phyloP scores from a whole-genome alignment of 35 echinoderm and acorn worm genomes.

The Stichopus chloronotus region DNA sequence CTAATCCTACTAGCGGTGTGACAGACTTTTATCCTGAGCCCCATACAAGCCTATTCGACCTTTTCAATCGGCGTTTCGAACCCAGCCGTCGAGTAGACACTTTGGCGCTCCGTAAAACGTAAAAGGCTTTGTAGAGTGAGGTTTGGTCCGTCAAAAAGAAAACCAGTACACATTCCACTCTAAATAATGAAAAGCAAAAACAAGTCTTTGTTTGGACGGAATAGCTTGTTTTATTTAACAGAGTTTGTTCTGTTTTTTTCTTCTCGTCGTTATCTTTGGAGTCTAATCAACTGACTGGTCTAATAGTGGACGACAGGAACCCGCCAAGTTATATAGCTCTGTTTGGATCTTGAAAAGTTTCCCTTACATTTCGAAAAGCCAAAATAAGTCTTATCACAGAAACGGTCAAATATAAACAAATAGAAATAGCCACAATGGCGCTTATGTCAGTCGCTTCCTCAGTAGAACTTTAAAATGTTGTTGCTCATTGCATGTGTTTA shows the following conservation, averaged over 20 bases:
- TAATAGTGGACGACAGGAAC: too few relatives aligned
- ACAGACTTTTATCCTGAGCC: neutral
- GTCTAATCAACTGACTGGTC: too few relatives aligned
- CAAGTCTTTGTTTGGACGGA: slow-evolving; percentile 25
- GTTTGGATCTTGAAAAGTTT: too few relatives aligned
- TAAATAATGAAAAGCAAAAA: slow-evolving; percentile 44
- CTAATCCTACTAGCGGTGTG: slow-evolving; percentile 18
- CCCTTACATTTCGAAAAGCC: too few relatives aligned
- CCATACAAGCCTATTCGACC: neutral
- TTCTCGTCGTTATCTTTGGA: neutral
- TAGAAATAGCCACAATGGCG: too few relatives aligned
- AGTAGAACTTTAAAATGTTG: too few relatives aligned
- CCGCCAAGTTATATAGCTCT: too few relatives aligned
- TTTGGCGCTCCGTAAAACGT: slow-evolving; percentile 4
- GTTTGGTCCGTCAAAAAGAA: neutral
- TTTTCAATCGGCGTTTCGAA: neutral
- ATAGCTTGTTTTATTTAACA: slow-evolving; percentile 37
- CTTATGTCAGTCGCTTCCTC: too few relatives aligned
- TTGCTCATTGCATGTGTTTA: too few relatives aligned
- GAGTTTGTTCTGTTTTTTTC: neutral
- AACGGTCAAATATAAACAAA: too few relatives aligned
- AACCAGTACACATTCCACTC: neutral
- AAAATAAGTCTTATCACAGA: too few relatives aligned
- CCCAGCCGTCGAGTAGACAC: slow-evolving; percentile 10
- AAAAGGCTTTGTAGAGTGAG: neutral